A percentile compares a stretch with the other conserved stretches of the same genome.
These are phyloP conservation scores for Dermatemys mawii DNA, from an alignment of 2,113 vertebrate species.

Conservation along the genomic window DNA sequence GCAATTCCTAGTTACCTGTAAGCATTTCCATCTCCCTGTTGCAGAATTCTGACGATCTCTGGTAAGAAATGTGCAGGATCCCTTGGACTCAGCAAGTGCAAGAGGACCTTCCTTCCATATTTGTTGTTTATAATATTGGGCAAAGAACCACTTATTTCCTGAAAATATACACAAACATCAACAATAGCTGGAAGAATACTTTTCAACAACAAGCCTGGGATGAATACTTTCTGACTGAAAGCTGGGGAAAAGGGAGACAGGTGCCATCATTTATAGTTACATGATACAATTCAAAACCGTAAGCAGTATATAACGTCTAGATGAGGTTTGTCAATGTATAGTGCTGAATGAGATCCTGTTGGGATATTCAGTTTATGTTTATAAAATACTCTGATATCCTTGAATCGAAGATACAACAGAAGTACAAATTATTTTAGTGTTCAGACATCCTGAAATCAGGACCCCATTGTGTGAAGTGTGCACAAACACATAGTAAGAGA, in stretches of 20 bases:
- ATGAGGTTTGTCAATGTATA: neutral
- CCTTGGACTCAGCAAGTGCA: conserved; percentile 91
- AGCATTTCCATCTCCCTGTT: conserved; percentile 88
- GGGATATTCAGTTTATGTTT: neutral
- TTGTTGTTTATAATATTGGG: conserved; percentile 87
- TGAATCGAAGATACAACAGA: neutral
- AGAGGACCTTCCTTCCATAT: conserved; percentile 91
- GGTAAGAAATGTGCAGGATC: conserved; percentile 90
- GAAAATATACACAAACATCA: conserved; percentile 10
- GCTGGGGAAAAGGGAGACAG: neutral
- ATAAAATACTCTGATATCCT: neutral
- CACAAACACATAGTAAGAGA: neutral
- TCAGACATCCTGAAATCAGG: neutral
- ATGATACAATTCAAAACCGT: neutral
- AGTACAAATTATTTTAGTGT: neutral
- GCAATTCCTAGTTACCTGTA: conserved; percentile 82
- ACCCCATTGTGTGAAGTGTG: neutral
- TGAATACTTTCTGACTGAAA: neutral
- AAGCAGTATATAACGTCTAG: neutral
- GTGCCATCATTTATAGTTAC: neutral
- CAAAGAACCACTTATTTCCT: conserved; percentile 90
- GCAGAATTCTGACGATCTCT: conserved; percentile 89
- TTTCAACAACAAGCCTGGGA: neutral
- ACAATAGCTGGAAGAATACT: neutral
- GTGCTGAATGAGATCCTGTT: neutral